Conservation (phyloP, 1,140 invertebrate genomes). For the Thaumetopoea pityocampa region DNA sequence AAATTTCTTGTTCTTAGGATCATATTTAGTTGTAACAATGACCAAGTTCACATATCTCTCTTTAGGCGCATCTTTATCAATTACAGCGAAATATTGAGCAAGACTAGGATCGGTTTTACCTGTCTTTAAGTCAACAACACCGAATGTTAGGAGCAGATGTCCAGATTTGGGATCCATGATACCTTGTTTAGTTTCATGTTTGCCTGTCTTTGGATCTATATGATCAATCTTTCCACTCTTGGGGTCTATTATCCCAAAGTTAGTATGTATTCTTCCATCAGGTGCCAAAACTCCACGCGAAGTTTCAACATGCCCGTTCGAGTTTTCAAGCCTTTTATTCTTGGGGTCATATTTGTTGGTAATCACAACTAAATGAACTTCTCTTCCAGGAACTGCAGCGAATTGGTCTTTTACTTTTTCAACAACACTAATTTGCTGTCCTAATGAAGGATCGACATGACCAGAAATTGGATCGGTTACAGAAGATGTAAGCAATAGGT, state of each 20-base stretch:
- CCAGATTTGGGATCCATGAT: slow-evolving; percentile 69
- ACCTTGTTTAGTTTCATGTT: slow-evolving; percentile 69
- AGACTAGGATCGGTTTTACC: slow-evolving; percentile 70
- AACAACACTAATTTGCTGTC: slow-evolving; percentile 72
- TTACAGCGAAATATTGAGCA: slow-evolving; percentile 77
- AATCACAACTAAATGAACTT: slow-evolving; percentile 70
- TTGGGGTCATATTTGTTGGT: slow-evolving; percentile 74
- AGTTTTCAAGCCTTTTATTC: slow-evolving; percentile 68
- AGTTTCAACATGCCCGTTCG: slow-evolving; percentile 67
- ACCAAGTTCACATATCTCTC: slow-evolving; percentile 74
- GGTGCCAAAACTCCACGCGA: slow-evolving; percentile 59
- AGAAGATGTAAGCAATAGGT: slow-evolving; percentile 74
- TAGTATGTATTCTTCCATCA: slow-evolving; percentile 69
- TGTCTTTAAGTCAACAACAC: slow-evolving; percentile 70
- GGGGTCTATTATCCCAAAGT: slow-evolving; percentile 74
- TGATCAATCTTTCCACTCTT: slow-evolving; percentile 65
- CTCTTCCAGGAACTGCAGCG: slow-evolving; percentile 33
- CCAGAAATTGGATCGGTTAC: slow-evolving; percentile 79
- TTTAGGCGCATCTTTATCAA: slow-evolving; percentile 73
- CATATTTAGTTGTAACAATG: slow-evolving; percentile 72
- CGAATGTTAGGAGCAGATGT: slow-evolving; percentile 55
- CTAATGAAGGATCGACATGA: slow-evolving; percentile 63
- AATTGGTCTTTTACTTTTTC: slow-evolving; percentile 51
- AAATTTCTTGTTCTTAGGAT: slow-evolving; percentile 71
- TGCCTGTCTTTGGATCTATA: slow-evolving; percentile 69